Percentiles rank a stretch among this genome's conserved stretches.
These are phyloP conservation scores for Nasonia longicornis DNA, from an alignment of 1,140 invertebrate species.

Conservation along the genomic window DNA sequence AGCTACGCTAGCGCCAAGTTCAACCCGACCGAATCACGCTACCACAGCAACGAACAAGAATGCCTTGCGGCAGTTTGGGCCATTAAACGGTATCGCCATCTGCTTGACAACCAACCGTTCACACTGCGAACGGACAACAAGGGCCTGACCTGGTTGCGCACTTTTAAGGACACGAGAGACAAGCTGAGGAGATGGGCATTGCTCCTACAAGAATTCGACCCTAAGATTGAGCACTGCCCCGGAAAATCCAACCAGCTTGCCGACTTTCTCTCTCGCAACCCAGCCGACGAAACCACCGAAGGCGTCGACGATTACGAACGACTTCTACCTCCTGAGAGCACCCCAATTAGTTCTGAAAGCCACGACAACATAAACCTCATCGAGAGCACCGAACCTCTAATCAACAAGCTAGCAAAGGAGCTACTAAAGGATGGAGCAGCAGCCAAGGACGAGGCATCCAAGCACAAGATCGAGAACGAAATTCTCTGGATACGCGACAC, in stretches of 20 bases:
- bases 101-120: conserved; percentile 55
- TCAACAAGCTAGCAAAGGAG: too few species aligned
- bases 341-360: too few species aligned
- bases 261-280: conserved; percentile 39
- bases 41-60: conserved; percentile 49
- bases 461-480: too few species aligned
- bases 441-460: too few species aligned
- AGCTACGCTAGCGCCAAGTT: too few species aligned
- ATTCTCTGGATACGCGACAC: too few species aligned
- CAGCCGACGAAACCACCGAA: not conserved
- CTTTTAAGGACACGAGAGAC: conserved; percentile 43
- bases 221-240: conserved; percentile 50
- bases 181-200: conserved; percentile 56
- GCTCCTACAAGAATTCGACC: conserved; percentile 51
- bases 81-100: conserved; percentile 52
- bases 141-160: conserved; percentile 49
- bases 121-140: conserved; percentile 51
- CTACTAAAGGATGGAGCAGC: too few species aligned
- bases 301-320: not conserved
- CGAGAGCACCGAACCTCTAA: too few species aligned
- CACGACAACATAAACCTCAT: too few species aligned
- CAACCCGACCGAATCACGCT: conserved; percentile 29
- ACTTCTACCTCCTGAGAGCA: not conserved
- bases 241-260: conserved; percentile 51
- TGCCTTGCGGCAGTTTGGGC: conserved; percentile 57